Conservation (phyloP, 2,888 invertebrate species). For the Trachelus iudaicus region DNA sequence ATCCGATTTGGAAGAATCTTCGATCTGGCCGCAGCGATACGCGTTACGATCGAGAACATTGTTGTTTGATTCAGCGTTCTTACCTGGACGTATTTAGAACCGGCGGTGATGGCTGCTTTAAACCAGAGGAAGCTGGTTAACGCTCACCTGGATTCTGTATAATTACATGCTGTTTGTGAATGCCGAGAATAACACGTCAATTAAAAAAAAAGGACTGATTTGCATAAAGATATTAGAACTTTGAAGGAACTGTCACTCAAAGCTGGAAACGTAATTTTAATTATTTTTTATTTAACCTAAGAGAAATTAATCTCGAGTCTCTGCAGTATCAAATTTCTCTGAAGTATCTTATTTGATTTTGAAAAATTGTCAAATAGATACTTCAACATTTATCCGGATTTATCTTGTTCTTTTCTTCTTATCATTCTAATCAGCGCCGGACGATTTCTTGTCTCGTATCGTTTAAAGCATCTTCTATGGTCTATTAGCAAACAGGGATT, state of each 20-base stretch:
- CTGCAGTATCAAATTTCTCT: too few relatives aligned
- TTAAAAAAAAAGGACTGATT: background rate
- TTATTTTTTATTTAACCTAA: background rate
- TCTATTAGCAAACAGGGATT: background rate
- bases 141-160: constrained; percentile 25
- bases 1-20: too few relatives aligned
- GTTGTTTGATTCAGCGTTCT: too few relatives aligned
- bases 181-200: background rate
- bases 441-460: background rate
- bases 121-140: constrained; percentile 45
- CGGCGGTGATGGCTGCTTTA: constrained; percentile 25
- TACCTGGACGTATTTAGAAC: background rate
- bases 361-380: too few relatives aligned
- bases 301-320: background rate
- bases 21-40: too few relatives aligned
- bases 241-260: background rate
- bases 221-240: background rate
- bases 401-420: too few relatives aligned
- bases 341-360: too few relatives aligned
- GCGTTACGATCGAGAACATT: background rate
- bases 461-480: background rate
- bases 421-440: too few relatives aligned
- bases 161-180: background rate
- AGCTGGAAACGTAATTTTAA: background rate
- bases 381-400: too few relatives aligned